phyloP scores from a whole-genome alignment of 2,797 vertebrate genomes.

The Lacerta viridis region DNA sequence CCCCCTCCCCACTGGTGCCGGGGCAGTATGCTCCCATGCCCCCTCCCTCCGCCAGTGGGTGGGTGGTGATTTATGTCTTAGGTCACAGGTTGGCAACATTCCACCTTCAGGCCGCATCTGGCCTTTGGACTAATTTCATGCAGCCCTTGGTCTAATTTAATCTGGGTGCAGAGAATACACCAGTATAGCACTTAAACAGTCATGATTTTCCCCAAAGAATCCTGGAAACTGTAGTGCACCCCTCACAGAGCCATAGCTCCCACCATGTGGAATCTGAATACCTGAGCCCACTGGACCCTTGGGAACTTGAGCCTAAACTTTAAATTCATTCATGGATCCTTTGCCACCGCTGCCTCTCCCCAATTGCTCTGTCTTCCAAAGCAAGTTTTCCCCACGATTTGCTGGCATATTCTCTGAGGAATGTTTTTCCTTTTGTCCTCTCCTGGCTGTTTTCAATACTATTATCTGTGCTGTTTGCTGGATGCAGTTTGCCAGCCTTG shows the following conservation, averaged over 20 bases:
- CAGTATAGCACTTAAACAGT: not conserved
- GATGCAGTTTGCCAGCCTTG: slow-evolving; percentile 62
- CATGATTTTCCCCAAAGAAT: not conserved
- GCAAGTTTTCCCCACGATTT: slow-evolving; percentile 63
- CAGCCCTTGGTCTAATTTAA: too few relatives aligned
- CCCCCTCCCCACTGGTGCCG: too few relatives aligned
- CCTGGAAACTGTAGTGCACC: not conserved
- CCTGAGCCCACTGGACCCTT: not conserved
- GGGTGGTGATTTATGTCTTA: too few relatives aligned
- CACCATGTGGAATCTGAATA: slow-evolving; percentile 42
- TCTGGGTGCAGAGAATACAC: not conserved
- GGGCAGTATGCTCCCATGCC: accelerated
- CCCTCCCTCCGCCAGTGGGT: too few relatives aligned
- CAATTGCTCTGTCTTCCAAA: slow-evolving; percentile 56
- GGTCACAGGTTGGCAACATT: too few relatives aligned
- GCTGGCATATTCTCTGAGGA: slow-evolving; percentile 68
- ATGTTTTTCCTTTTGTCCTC: slow-evolving; percentile 60
- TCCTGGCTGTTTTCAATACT: slow-evolving; percentile 72
- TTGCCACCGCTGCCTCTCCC: slow-evolving; percentile 47
- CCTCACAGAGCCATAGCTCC: not conserved
- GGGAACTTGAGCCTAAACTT: slow-evolving; percentile 43
- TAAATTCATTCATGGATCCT: slow-evolving; percentile 63
- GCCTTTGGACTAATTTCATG: too few relatives aligned
- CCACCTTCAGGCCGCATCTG: too few relatives aligned
- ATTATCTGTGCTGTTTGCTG: slow-evolving; percentile 74